A percentile compares a stretch with the other conserved stretches of the same genome.
Evolutionary conservation across 2,113 vertebrate genomes (phyloP).

Genomic region (Brachionichthys hirsutus): DNA sequence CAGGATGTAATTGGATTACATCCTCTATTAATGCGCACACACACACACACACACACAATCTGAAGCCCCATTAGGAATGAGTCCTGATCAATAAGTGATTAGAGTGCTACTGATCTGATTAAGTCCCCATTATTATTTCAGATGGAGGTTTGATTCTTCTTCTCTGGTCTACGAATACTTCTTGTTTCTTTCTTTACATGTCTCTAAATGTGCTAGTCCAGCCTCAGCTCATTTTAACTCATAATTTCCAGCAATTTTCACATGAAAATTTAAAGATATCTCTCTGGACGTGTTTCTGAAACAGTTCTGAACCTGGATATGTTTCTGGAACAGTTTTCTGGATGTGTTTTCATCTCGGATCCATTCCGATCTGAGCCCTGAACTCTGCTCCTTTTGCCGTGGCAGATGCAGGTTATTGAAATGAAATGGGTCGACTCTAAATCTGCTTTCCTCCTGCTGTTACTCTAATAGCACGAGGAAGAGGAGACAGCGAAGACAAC

Average conservation of each 20-base stretch:
- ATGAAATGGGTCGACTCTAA: constrained; percentile 64
- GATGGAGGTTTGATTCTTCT: constrained; percentile 70
- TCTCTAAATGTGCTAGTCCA: too few relatives aligned
- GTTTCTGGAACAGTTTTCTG: too few relatives aligned
- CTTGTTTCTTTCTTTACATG: too few relatives aligned
- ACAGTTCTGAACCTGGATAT: too few relatives aligned
- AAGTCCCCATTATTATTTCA: constrained; percentile 97
- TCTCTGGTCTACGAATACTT: too few relatives aligned
- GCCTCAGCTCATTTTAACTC: too few relatives aligned
- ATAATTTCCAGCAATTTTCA: too few relatives aligned
- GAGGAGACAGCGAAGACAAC: constrained; percentile 22
- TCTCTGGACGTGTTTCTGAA: too few relatives aligned
- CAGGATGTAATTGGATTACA: too few relatives aligned
- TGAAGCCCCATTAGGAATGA: constrained; percentile 91
- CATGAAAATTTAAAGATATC: too few relatives aligned
- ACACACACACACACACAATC: constrained; percentile 61
- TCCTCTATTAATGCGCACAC: constrained; percentile 47
- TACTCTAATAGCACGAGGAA: constrained; percentile 19
- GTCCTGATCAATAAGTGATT: constrained; percentile 94
- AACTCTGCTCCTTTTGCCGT: constrained; percentile 6
- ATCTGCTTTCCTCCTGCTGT: constrained; percentile 43
- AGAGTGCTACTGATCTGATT: constrained; percentile 97
- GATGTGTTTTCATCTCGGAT: neutral
- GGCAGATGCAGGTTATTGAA: constrained; percentile 56
- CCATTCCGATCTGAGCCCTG: neutral